These are phyloP conservation scores for Epinotia ramella DNA, from an alignment of 2,888 invertebrate genomes.

Conservation along the genomic window DNA sequence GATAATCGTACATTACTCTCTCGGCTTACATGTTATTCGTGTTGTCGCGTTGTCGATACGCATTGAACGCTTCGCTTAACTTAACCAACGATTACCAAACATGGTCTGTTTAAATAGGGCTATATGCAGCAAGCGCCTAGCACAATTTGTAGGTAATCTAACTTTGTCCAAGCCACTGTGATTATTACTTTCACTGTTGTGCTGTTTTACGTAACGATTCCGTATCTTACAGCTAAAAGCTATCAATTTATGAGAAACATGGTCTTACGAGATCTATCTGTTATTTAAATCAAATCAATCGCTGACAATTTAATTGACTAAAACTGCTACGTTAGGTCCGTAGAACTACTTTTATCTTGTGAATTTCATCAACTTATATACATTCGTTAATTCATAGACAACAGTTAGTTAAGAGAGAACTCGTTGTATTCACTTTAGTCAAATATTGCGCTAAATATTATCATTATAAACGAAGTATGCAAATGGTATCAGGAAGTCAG, in stretches of 20 bases:
- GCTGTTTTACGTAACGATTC: slow-evolving; percentile 49
- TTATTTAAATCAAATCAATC: slow-evolving; percentile 46
- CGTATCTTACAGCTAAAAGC: slow-evolving; percentile 47
- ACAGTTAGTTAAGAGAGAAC: background rate
- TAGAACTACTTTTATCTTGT: slow-evolving; percentile 21
- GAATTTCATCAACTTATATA: slow-evolving; percentile 30
- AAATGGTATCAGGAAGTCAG: background rate
- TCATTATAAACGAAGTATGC: background rate
- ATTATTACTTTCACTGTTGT: slow-evolving; percentile 57
- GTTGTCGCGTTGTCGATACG: slow-evolving; percentile 17
- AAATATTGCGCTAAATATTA: slow-evolving; percentile 7
- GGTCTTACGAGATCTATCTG: slow-evolving; percentile 42
- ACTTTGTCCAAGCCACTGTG: slow-evolving; percentile 46
- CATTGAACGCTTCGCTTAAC: slow-evolving; percentile 28
- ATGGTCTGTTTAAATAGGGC: slow-evolving; percentile 38
- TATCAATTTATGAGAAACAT: slow-evolving; percentile 46
- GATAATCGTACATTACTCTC: slow-evolving; percentile 33
- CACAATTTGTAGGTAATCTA: slow-evolving; percentile 51
- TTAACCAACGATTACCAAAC: slow-evolving; percentile 27
- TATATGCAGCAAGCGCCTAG: slow-evolving; percentile 44
- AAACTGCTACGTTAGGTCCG: background rate
- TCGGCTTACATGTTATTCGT: background rate
- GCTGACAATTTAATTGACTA: slow-evolving; percentile 39
- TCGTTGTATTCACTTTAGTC: background rate
- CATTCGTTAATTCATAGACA: slow-evolving; percentile 24